Evolutionary conservation across 2,113 vertebrate genomes (phyloP).

Genomic region (Atrichornis clamosus): DNA sequence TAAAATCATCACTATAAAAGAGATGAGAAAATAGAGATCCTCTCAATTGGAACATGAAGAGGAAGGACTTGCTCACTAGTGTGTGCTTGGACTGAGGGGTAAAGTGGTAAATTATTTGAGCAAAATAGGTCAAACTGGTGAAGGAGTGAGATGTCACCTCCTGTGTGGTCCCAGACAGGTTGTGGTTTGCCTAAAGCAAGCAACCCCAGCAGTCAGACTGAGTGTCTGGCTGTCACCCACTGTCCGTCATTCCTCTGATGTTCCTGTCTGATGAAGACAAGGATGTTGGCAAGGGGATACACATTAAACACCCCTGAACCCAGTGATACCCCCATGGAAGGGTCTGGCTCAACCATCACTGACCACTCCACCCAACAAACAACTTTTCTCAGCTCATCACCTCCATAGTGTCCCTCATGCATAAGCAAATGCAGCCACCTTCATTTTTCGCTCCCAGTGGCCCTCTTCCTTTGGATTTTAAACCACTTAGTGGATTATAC

Average conservation of each 20-base stretch:
- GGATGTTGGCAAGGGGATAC: neutral
- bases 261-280: neutral
- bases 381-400: neutral
- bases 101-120: neutral
- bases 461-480: neutral
- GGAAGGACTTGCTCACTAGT: neutral
- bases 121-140: neutral
- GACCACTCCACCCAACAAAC: neutral
- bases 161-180: neutral
- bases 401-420: neutral
- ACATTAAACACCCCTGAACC: neutral
- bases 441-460: neutral
- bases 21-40: neutral
- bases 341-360: neutral
- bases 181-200: neutral
- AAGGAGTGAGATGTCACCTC: neutral
- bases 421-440: neutral
- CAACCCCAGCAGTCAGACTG: neutral
- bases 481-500: neutral
- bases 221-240: neutral
- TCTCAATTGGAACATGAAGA: neutral
- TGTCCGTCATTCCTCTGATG: rapidly evolving
- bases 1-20: neutral
- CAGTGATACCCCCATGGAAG: neutral
- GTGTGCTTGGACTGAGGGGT: neutral